These are phyloP conservation scores for Intellagama lesueurii DNA, from an alignment of 2,797 vertebrate species.

Conservation along the genomic window DNA sequence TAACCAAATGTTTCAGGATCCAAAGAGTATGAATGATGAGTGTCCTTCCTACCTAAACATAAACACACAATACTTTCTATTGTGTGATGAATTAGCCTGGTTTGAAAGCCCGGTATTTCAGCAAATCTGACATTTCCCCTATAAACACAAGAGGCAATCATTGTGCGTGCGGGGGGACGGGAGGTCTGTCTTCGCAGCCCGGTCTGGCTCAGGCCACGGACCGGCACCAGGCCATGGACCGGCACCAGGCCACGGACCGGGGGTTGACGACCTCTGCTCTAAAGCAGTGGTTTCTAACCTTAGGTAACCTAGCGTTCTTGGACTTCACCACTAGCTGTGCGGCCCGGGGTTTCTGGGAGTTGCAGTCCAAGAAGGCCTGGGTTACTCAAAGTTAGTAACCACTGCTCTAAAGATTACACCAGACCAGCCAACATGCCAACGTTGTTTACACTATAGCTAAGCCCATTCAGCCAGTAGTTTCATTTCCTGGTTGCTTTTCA, in stretches of 20 bases:
- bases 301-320: no score
- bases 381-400: no score
- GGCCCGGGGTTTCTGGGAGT: no score
- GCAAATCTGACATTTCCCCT: conserved; percentile 49
- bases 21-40: conserved; percentile 26
- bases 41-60: neutral
- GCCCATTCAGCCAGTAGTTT: neutral
- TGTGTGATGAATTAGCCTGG: conserved; percentile 44
- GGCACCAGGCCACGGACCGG: no score
- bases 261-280: no score
- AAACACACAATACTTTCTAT: neutral
- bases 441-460: neutral
- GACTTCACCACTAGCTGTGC: no score
- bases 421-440: neutral
- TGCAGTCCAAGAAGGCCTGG: no score
- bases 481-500: neutral
- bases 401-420: neutral
- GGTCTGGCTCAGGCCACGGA: no score
- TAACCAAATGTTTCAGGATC: neutral
- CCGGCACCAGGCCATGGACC: no score
- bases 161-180: neutral
- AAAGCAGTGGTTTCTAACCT: no score
- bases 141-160: conserved; percentile 37
- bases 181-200: no score
- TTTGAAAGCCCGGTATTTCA: conserved; percentile 46